A percentile compares a stretch with the other conserved stretches of the same genome.
These are phyloP conservation scores for Venusia cambrica DNA, from an alignment of 2,888 invertebrate species.

Conservation along the genomic window DNA sequence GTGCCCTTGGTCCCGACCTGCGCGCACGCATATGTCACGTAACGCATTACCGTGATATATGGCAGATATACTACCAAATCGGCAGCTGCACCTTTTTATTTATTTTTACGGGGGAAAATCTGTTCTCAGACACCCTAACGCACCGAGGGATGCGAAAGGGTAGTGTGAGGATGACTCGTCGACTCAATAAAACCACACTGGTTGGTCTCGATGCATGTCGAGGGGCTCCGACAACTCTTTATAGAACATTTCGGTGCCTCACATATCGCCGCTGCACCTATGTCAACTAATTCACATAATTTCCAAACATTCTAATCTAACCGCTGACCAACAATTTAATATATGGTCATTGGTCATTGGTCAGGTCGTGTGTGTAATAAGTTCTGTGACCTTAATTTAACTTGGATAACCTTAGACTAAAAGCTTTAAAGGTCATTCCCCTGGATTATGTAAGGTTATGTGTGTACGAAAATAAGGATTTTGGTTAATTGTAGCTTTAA, in stretches of 20 bases:
- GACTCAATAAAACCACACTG: no score
- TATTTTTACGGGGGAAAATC: no score
- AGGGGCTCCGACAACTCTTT: no score
- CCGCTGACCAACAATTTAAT: conserved; percentile 2
- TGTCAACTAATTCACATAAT: conserved; percentile 27
- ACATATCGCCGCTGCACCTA: no score
- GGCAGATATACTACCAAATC: conserved; percentile 21
- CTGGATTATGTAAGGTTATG: no score
- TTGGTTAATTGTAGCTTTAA: no score
- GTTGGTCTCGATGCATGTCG: no score
- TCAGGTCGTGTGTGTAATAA: conserved; percentile 14
- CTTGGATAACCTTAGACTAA: conserved; percentile 10
- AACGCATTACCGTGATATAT: conserved; percentile 32
- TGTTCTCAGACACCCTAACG: no score
- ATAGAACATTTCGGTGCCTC: no score
- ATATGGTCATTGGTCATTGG: conserved; percentile 8
- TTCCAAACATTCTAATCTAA: conserved; percentile 27
- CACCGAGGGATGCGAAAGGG: no score
- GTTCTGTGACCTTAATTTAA: conserved; percentile 9
- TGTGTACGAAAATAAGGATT: no score
- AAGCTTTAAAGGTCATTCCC: conserved; percentile 4
- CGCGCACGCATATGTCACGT: conserved; percentile 42
- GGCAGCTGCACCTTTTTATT: conserved; percentile 25
- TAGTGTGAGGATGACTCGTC: no score
- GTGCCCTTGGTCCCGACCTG: conserved; percentile 67